Evolutionary conservation across 2,797 vertebrate species (phyloP), one percentile per base, ranked within the genome.

Genomic region (Kryptopterus vitreolus): DNA sequence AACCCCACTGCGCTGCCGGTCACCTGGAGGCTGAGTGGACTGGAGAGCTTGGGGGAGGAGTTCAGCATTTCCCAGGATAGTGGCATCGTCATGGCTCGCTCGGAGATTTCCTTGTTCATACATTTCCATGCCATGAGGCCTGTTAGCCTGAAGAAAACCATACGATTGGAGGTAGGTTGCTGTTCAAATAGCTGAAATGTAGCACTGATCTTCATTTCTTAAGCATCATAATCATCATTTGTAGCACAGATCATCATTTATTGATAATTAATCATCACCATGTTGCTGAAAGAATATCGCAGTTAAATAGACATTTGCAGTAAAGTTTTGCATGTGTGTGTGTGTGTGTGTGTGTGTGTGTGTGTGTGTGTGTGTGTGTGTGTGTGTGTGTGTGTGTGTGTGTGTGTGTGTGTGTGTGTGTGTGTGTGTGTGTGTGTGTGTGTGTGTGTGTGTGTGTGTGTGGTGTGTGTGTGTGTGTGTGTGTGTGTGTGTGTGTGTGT

Each of bases 121-220:
- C 35, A 91, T 82, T 96, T 98, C 88, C 92, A 87, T 35, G 92
- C 96, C 57, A 83, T 66, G 0, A 95, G 85, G 50, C 89, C 92
- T 0, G 3, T 92, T 68, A 89, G 68, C 81, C 66, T 96, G 18
- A 96, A 94, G 89, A 97, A 92, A 88, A 82, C 71, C 0, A 82
- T 99, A 77, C 92, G 92, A 20, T 65, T 99, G 15, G 96, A 98
- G 96, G 97, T 97, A 87, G 89, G 86, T 8, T 43, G 33, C 11
- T 22, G 43, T 24, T 1, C 11, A 59, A n/a, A 46, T 29, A 24
- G 22, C 7, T 76, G 13, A 53, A 79, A 79, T 66, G 24, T 50
- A 71, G n/a, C 13, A 71, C 16, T 52, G 12, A 16, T 71, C 9
- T 13, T 29, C 18, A 75, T 43, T 75, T 80, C 1, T 20, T 33